phyloP scores from a whole-genome alignment of 2,888 invertebrate genomes.

The Orchestes rusci region DNA sequence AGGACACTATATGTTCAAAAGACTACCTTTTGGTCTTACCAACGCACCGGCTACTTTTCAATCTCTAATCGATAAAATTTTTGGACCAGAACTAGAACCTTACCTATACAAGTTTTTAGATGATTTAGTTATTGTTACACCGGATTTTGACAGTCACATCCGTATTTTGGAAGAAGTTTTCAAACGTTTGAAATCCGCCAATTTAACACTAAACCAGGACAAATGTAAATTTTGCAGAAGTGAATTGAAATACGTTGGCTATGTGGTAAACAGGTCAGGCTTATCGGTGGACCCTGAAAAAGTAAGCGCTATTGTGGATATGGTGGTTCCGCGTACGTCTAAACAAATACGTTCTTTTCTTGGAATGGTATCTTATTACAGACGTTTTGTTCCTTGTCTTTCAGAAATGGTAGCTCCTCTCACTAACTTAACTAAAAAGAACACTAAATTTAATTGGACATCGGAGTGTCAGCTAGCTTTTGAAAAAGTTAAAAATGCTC shows the following conservation, averaged over 20 bases:
- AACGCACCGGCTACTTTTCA: no score
- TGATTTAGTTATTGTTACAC: constrained; percentile 18
- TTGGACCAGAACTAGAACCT: constrained; percentile 10
- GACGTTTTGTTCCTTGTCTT: no score
- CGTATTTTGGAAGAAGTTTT: constrained; percentile 13
- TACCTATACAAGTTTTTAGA: no score
- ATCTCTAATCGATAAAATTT: no score
- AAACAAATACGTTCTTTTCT: neutral
- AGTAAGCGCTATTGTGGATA: constrained; percentile 23
- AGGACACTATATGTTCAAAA: no score
- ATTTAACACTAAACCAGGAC: constrained; percentile 2
- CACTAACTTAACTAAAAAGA: no score
- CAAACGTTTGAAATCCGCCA: constrained; percentile 8
- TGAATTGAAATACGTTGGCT: constrained; percentile 34
- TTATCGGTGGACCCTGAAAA: constrained; percentile 28
- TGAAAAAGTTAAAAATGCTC: no score
- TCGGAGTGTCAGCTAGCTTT: no score
- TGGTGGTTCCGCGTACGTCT: neutral
- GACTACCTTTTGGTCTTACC: no score
- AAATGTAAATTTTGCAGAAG: constrained; percentile 30
- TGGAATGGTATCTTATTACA: no score
- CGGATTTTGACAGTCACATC: constrained; percentile 17
- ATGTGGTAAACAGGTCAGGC: constrained; percentile 31
- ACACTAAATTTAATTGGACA: no score
- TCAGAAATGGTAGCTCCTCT: no score